Conservation (phyloP, 2,113 vertebrate species). For the Chloroceryle aenea region DNA sequence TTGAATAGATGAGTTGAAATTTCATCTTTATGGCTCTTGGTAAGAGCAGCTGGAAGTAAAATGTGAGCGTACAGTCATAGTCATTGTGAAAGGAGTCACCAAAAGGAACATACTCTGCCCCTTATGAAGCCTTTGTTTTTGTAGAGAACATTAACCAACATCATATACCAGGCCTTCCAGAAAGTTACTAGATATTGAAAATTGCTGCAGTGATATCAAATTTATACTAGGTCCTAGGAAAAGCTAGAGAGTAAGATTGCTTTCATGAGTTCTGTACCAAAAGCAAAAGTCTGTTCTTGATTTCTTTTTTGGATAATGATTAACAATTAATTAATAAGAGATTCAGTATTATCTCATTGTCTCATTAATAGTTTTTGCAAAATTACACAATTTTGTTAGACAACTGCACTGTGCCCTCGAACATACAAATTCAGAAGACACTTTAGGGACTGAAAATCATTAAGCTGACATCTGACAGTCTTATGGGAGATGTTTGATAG, state of each 20-base stretch:
- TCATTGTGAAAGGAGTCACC: background rate
- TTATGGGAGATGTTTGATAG: background rate
- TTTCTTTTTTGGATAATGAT: background rate
- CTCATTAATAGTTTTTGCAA: background rate
- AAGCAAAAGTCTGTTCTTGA: background rate
- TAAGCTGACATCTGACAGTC: background rate
- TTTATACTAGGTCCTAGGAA: background rate
- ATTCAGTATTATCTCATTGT: background rate
- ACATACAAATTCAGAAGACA: background rate
- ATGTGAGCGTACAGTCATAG: background rate
- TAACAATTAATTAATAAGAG: background rate
- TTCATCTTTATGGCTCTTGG: background rate
- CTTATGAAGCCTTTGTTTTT: background rate
- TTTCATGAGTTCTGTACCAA: background rate
- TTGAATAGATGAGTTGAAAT: background rate
- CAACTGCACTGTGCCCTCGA: background rate
- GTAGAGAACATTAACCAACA: background rate
- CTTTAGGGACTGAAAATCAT: background rate
- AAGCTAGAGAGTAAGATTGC: background rate
- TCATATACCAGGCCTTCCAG: fast-evolving
- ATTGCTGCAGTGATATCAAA: background rate
- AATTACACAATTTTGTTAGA: background rate
- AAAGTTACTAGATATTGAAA: background rate
- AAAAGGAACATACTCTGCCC: background rate
- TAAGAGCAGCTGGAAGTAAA: background rate